Base-by-base conservation (phyloP, 2,797 vertebrate species). In the Loriculus beryllinus region DNA sequence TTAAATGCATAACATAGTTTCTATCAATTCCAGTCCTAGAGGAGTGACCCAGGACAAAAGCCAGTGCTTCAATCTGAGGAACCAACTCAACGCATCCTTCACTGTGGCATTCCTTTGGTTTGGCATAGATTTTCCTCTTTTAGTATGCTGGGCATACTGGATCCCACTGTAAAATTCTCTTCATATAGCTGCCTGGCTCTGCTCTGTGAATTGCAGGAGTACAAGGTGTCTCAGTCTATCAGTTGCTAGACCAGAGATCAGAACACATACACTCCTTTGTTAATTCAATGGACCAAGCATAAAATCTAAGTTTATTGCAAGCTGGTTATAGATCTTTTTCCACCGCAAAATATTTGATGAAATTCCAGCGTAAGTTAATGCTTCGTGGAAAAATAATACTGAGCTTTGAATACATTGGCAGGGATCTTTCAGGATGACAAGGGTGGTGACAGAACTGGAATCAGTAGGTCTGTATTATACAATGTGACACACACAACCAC, bases 201-300 rank as follows among this genome's bases (percentile, higher is more conserved):
- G 14, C 25, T 40, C 25, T 39, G 28, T 25, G 49, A 79, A 23
- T 31, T 48, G 37, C 15, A 81, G 39, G 23, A 23, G 22, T 47
- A 12, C 0, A 0, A 81, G 18, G 8, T 45, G 28, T 25, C 49
- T 49, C 29, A 49, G 2, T 28, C 22, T 16, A 20, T 15, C 51
- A 25, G 42, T 26, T 68, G 12, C 8, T 26, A 35, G 14, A 6
- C 0, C 48, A 26, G 20, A 12, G 8, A 62, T 49, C 25, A 37
- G 70, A 26, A 39, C 26, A 72, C 5, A 19, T 10, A 20, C 3
- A 42, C 9, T 1, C 8, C 3, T 51, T n/a, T 37, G 29, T 37
- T 23, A 60, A 86, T 67, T 43, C 45, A 35, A 1, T 2, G 6
- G 9, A 5, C 9, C 37, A 56, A 86, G 17, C 21, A 67, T 12